Percentiles rank a stretch among this genome's conserved stretches.
These are phyloP conservation scores for Isoperla grammatica DNA, from an alignment of 2,888 invertebrate genomes.

Conservation along the genomic window DNA sequence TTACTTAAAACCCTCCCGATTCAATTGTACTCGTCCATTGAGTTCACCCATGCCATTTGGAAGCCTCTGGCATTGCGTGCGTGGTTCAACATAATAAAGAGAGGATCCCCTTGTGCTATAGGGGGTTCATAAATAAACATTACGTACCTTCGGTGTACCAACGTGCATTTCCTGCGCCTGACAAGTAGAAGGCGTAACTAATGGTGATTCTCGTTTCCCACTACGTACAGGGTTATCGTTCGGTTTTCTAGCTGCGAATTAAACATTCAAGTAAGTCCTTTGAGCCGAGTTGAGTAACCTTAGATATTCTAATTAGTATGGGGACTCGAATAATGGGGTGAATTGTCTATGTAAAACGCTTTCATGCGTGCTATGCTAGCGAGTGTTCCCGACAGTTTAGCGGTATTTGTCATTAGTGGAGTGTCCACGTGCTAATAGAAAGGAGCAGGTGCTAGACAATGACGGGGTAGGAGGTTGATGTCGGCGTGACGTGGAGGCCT, in stretches of 20 bases:
- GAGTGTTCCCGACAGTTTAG: too few relatives aligned
- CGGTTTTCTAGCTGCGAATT: too few relatives aligned
- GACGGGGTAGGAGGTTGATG: too few relatives aligned
- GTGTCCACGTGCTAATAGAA: too few relatives aligned
- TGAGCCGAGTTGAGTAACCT: constrained; percentile 4
- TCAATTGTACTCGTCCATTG: too few relatives aligned
- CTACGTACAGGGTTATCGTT: too few relatives aligned
- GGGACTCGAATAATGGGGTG: constrained; percentile 12
- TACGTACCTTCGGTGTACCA: neutral
- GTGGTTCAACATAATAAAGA: neutral
- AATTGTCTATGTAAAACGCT: neutral
- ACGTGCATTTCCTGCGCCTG: neutral
- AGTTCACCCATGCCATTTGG: constrained; percentile 4
- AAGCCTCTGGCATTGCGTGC: constrained; percentile 1
- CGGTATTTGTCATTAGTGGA: too few relatives aligned
- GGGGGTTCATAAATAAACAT: constrained; percentile 15
- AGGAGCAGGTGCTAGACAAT: too few relatives aligned
- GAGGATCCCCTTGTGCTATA: constrained; percentile 1
- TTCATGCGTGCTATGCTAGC: too few relatives aligned
- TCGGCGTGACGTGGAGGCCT: too few relatives aligned
- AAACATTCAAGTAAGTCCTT: too few relatives aligned
- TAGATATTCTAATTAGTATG: constrained; percentile 13
- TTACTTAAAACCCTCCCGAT: too few relatives aligned
- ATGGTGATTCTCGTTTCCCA: neutral
- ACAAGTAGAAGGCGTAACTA: neutral